phyloP scores from a whole-genome alignment of 1,140 invertebrate species.

The Agraylea sexmaculata region DNA sequence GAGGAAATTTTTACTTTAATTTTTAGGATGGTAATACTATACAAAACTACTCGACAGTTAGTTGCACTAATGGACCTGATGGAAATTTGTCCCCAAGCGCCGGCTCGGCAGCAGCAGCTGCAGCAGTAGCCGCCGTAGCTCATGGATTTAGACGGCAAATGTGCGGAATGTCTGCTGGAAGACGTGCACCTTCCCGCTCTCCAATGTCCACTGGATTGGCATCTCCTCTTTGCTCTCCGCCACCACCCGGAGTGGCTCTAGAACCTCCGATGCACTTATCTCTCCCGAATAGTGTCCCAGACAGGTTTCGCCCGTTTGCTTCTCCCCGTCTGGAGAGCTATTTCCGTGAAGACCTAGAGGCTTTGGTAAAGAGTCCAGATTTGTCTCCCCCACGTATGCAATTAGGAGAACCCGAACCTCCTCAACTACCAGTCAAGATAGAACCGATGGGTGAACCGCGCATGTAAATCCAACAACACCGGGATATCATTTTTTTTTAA shows the following conservation, averaged over 20 bases:
- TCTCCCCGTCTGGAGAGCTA: conserved; percentile 31
- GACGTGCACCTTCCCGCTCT: conserved; percentile 30
- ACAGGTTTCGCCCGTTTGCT: conserved; percentile 36
- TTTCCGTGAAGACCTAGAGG: conserved; percentile 18
- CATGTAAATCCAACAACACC: conserved; percentile 3
- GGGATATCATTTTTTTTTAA: no score
- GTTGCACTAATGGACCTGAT: conserved; percentile 45
- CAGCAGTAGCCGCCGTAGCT: conserved; percentile 61
- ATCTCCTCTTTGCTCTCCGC: conserved; percentile 34
- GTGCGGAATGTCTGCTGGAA: conserved; percentile 38
- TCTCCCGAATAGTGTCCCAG: conserved; percentile 24
- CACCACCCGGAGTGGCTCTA: conserved; percentile 33
- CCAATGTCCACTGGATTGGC: conserved; percentile 32
- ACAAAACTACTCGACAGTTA: conserved; percentile 30
- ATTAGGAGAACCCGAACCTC: conserved; percentile 3
- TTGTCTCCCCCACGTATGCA: conserved; percentile 6
- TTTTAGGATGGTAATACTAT: conserved; percentile 39
- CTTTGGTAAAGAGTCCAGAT: conserved; percentile 5
- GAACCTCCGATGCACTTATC: conserved; percentile 25
- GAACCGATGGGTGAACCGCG: conserved; percentile 24
- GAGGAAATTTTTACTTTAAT: conserved; percentile 26
- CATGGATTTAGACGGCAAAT: conserved; percentile 44
- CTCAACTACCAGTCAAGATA: conserved; percentile 29
- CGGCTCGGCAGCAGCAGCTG: conserved; percentile 51
- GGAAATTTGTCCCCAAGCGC: conserved; percentile 52